Base-by-base conservation (phyloP, 2,797 vertebrate species). In the Emys orbicularis region DNA sequence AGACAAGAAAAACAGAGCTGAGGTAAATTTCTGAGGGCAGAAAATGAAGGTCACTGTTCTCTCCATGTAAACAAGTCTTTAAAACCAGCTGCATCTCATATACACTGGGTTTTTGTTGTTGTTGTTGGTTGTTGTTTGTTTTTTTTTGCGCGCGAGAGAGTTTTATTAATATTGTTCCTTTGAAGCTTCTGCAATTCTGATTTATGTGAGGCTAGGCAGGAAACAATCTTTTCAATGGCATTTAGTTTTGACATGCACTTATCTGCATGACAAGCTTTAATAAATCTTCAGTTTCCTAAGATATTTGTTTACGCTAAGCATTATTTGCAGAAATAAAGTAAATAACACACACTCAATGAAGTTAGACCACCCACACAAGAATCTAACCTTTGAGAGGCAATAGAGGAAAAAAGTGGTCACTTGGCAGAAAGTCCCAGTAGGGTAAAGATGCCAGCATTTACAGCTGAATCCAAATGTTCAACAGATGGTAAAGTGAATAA, bases 401-500 rank as follows among this genome's bases (percentile, higher is more conserved):
- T 94, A 92, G 88, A 85, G 49, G 94, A 89, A 97, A 90, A 84
- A 93, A 89, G 44, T 95, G 86, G 81, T 96, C 95, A 96, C 85
- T 97, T 95, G 95, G 74, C 90, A 97, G 94, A 91, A 92, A 92
- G 54, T 97, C 90, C 94, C 90, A 61, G 47, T 50, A 92, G 94
- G 90, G n/a, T 52, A 92, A 47, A 89, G 90, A 91, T 86, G 93
- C 88, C 92, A 97, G 84, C 59, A 92, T 95, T 95, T 86, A 92
- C 27, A 96, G 79, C 52, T 90, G 81, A 96, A 97, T 97, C 93
- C 79, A 98, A 98, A 98, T 97, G 94, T 96, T 98, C 96, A 98
- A 97, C 97, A 98, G 98, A 98, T 98, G 95, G 94, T 88, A 95
- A 97, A 96, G 84, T 94, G 94, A 97, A 97, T 96, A 98, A 97